phyloP scores from a whole-genome alignment of 2,797 vertebrate genomes.

The Fistularia tabacaria region DNA sequence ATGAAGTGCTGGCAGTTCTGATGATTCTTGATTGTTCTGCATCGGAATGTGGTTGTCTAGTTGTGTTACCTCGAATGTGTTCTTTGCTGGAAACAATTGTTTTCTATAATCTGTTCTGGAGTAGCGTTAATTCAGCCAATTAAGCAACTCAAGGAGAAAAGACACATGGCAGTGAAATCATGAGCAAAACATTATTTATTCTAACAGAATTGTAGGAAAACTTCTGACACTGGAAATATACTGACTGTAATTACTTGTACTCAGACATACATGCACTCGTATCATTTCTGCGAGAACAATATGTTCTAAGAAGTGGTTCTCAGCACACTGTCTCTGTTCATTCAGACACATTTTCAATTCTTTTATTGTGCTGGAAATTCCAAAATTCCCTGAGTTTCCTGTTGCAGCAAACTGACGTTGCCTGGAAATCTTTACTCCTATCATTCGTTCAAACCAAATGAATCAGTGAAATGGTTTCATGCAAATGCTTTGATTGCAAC shows the following conservation, averaged over 20 bases:
- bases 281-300: constrained; percentile 32
- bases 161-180: constrained; percentile 1
- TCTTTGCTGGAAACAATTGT: constrained; percentile 46
- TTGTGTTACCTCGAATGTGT: constrained; percentile 28
- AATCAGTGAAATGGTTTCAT: too few relatives aligned
- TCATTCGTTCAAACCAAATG: constrained; percentile 1
- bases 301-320: constrained; percentile 18
- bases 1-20: constrained; percentile 30
- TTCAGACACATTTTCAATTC: background rate
- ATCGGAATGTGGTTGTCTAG: constrained; percentile 30
- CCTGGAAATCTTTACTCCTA: constrained; percentile 26
- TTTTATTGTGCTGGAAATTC: constrained; percentile 1
- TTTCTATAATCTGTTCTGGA: constrained; percentile 30
- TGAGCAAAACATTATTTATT: constrained; percentile 19
- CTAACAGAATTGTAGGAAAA: constrained; percentile 35
- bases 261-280: constrained; percentile 9
- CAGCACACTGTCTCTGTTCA: constrained; percentile 7
- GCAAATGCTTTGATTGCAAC: too few relatives aligned
- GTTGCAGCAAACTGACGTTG: constrained; percentile 8
- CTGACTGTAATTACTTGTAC: too few relatives aligned
- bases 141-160: too few relatives aligned
- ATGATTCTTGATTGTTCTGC: constrained; percentile 33
- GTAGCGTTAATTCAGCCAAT: constrained; percentile 1
- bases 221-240: too few relatives aligned
- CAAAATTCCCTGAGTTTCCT: constrained; percentile 3